Base-by-base conservation (phyloP, 2,888 invertebrate genomes). In the Xestobium rufovillosum region DNA sequence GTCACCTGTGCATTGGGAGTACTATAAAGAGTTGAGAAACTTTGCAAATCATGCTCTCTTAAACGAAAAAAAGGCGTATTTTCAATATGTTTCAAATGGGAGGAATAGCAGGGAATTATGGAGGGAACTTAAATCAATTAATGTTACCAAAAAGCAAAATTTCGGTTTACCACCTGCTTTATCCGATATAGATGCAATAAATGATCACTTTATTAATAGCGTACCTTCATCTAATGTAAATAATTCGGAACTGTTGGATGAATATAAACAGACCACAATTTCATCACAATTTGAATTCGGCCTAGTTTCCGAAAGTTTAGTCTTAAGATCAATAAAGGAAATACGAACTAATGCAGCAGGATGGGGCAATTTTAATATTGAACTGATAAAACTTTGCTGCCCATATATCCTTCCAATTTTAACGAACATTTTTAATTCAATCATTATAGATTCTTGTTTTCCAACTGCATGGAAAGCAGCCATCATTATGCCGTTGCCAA, bases 391-490 rank as follows among this genome's bases (percentile, higher is more conserved):
- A 28, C 11, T 35, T 3, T 39, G 38, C 19, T 15, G 26, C 3
- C 39, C 39, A 9, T 13, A 25, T 11, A 27, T 41, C 2, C 6
- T 36, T 3, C 32, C 31, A 10, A 15, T 33, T 2, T 19, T 46
- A 1, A 33, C 35, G 1, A 36, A 38, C 25, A 30, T 43, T 19
- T 30, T 43, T 8, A 44, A 44, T 31, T 37, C 9, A 12, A 41
- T 32, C 28, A 11, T 44, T 3, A 14, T 3, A 1, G 26, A 34
- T 1, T 10, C 32, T 9, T 17, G 33, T 4, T 52, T 49, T 38
- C 53, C 51, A 4, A 31, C 29, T 1, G 4, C 14, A 4, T 54
- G 53, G 51, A 53, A 55, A 32, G 31, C 13, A n/a, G 51, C 55
- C 1, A 1, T 51, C 1, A 31, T 55, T 2, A 35, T 23, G 4